These are phyloP conservation scores for Yponomeuta sedellus DNA, from an alignment of 2,888 invertebrate species.

Conservation along the genomic window DNA sequence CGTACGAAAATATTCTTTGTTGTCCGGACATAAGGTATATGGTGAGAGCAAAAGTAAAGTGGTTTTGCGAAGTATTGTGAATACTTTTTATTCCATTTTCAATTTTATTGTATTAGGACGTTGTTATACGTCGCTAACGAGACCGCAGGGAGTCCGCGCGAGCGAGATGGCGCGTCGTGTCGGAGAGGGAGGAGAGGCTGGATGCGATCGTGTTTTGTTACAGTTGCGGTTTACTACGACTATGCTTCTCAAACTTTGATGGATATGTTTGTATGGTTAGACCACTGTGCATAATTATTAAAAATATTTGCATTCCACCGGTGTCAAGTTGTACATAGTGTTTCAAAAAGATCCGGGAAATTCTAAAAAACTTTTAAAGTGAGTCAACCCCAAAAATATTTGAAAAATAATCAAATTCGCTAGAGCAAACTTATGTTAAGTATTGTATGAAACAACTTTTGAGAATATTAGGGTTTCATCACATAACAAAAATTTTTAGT, in stretches of 20 bases:
- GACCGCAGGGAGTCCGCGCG: slow-evolving; percentile 51
- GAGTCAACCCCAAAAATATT: too few relatives aligned
- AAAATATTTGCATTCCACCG: too few relatives aligned
- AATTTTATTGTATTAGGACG: slow-evolving; percentile 65
- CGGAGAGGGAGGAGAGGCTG: slow-evolving; percentile 34
- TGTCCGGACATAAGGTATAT: slow-evolving; percentile 13
- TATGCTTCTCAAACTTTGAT: slow-evolving; percentile 37
- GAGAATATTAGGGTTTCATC: too few relatives aligned
- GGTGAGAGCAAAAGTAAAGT: slow-evolving; percentile 19
- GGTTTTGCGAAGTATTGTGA: slow-evolving; percentile 37
- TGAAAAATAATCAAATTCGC: too few relatives aligned
- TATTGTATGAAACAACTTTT: too few relatives aligned
- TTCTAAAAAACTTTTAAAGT: too few relatives aligned
- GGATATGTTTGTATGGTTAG: slow-evolving; percentile 11
- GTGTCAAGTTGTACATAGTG: too few relatives aligned
- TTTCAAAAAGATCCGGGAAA: too few relatives aligned
- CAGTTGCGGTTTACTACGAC: slow-evolving; percentile 39
- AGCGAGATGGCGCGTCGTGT: slow-evolving; percentile 31
- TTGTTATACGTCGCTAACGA: slow-evolving; percentile 65
- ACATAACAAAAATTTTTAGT: too few relatives aligned
- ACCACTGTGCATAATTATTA: slow-evolving; percentile 25
- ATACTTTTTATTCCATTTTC: slow-evolving; percentile 64
- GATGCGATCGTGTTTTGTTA: slow-evolving; percentile 50
- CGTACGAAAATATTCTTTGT: slow-evolving; percentile 29
- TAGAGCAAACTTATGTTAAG: too few relatives aligned